phyloP scores from a whole-genome alignment of 2,797 vertebrate species.

The Sphaeramia orbicularis region DNA sequence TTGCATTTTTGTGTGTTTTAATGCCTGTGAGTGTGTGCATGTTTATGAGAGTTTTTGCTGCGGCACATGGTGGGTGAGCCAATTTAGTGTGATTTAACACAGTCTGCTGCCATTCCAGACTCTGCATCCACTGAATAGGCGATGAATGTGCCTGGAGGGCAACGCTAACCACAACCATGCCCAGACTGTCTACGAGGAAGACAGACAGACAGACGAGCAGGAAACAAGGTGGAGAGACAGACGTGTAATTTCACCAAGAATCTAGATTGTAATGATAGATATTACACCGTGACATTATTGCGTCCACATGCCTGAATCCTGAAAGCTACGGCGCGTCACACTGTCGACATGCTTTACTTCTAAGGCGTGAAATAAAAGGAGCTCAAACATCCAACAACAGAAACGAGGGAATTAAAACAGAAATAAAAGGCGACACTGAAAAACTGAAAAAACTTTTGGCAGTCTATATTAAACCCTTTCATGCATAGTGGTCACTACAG shows the following conservation, averaged over 20 bases:
- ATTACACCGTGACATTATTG: slow-evolving; percentile 7
- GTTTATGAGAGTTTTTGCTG: slow-evolving; percentile 38
- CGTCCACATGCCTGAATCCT: slow-evolving; percentile 7
- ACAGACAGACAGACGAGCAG: slow-evolving; percentile 6
- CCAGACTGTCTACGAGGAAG: slow-evolving; percentile 35
- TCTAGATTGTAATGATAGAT: slow-evolving; percentile 20
- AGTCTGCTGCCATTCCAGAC: slow-evolving; percentile 53
- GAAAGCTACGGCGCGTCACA: no score
- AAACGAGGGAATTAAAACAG: not conserved
- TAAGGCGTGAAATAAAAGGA: not conserved
- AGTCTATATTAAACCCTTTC: no score
- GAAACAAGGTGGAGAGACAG: slow-evolving; percentile 16
- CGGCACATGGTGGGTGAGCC: slow-evolving; percentile 37
- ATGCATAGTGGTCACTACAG: no score
- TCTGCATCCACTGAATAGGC: slow-evolving; percentile 44
- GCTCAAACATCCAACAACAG: not conserved
- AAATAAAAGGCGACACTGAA: not conserved
- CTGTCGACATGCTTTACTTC: no score
- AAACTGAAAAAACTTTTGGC: no score
- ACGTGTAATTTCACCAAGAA: not conserved
- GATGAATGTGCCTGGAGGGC: slow-evolving; percentile 44
- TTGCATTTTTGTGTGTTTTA: slow-evolving; percentile 4
- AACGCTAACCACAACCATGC: slow-evolving; percentile 50
- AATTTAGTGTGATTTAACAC: slow-evolving; percentile 55
- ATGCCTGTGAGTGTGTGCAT: slow-evolving; percentile 25